A percentile compares a stretch with the other conserved stretches of the same genome.
Conservation (phyloP, 92 coral and sea anemone genomes). For the Epizoanthus rinbou region DNA sequence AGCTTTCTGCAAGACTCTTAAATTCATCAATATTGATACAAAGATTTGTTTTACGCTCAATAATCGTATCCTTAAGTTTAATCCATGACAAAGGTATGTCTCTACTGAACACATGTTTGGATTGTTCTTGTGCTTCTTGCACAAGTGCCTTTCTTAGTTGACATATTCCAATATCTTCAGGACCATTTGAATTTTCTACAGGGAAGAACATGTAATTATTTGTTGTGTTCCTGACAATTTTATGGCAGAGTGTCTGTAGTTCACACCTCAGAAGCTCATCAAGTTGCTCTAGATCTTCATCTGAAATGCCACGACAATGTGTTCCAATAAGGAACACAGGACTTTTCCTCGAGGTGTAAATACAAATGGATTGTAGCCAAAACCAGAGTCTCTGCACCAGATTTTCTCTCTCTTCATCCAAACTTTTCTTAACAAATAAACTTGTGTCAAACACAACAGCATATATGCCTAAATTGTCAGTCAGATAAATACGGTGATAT, state of each 20-base stretch:
- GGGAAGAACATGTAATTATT: background rate
- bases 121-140: background rate
- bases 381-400: background rate
- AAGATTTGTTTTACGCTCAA: background rate
- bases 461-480: slow-evolving; percentile 1
- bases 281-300: background rate
- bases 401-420: background rate
- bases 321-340: slow-evolving; percentile 14
- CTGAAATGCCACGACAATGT: background rate
- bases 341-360: background rate
- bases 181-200: slow-evolving; percentile 12
- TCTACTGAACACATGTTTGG: background rate
- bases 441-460: slow-evolving; percentile 1
- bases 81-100: background rate
- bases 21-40: slow-evolving; percentile 1
- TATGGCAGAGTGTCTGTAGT: background rate
- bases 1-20: background rate
- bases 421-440: background rate
- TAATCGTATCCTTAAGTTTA: slow-evolving; percentile 1
- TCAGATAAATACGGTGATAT: slow-evolving; percentile 7
- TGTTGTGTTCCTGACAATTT: background rate
- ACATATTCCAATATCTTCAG: background rate
- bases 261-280: background rate
- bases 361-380: slow-evolving; percentile 2
- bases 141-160: background rate